Evolutionary conservation across 2,113 vertebrate species (phyloP).

Genomic region (Nycticebus coucang): DNA sequence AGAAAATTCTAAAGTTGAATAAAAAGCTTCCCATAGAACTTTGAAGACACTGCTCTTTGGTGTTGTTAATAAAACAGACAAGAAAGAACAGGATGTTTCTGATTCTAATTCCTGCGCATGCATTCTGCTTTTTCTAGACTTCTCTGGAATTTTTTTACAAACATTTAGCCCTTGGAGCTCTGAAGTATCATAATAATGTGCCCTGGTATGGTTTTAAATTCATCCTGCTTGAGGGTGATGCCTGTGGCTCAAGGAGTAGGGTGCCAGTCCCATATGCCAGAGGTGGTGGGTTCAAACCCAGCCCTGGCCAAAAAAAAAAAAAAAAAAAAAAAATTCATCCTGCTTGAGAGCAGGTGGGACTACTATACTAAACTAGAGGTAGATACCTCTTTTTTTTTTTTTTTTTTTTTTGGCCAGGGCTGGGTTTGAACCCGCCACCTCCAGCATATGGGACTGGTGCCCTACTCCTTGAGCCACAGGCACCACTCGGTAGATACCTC

Average conservation of each 20-base stretch:
- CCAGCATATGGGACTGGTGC: too few species aligned
- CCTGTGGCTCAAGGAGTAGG: too few species aligned
- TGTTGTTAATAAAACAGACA: not conserved
- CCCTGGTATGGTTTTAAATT: not conserved
- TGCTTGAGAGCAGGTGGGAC: not conserved
- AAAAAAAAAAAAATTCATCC: not conserved
- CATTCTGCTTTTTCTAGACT: not conserved
- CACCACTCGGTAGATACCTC: not conserved
- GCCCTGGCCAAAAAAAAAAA: too few species aligned
- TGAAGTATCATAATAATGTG: not conserved
- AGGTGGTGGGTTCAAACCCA: too few species aligned
- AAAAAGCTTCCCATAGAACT: not conserved
- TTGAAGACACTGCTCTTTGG: not conserved
- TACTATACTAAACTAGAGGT: not conserved
- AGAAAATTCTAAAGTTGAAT: not conserved
- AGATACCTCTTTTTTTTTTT: not conserved
- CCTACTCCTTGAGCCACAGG: too few species aligned
- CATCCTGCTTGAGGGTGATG: not conserved
- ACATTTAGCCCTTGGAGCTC: not conserved
- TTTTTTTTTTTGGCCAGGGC: too few species aligned
- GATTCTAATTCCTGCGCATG: not conserved
- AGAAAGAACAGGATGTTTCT: not conserved
- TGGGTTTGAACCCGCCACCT: too few species aligned
- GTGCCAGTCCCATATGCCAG: too few species aligned
- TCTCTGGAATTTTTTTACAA: not conserved